Percentiles rank a stretch among this genome's conserved stretches.
These are phyloP conservation scores for Papilio glaucus DNA, from an alignment of 1,140 invertebrate species.

Conservation along the genomic window DNA sequence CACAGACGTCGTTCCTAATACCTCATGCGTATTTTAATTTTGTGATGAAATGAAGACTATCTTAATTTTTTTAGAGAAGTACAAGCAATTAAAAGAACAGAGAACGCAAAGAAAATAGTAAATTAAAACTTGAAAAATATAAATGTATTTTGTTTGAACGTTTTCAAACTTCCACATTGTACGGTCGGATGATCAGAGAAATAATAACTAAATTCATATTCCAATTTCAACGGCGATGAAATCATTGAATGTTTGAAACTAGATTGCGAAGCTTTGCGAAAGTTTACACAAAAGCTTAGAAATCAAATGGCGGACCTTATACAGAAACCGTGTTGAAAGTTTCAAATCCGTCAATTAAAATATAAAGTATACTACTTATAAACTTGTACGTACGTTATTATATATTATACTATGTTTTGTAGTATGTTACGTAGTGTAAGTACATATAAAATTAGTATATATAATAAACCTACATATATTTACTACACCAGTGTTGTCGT, in stretches of 20 bases:
- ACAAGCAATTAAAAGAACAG: not conserved
- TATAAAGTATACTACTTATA: no score
- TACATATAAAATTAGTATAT: no score
- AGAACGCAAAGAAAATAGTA: not conserved
- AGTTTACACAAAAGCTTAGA: conserved; percentile 24
- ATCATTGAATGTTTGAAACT: conserved; percentile 8
- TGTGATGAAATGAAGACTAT: not conserved
- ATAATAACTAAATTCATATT: conserved; percentile 17
- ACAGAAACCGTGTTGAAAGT: not conserved
- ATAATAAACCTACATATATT: no score
- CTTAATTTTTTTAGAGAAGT: not conserved
- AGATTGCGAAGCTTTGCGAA: conserved; percentile 15
- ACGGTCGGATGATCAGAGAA: not conserved
- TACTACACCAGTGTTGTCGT: no score
- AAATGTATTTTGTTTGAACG: not conserved
- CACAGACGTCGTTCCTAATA: not conserved
- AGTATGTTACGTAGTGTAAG: no score
- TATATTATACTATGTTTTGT: no score
- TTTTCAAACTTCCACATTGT: not conserved
- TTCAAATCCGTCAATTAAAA: not conserved
- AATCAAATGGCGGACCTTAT: conserved; percentile 14
- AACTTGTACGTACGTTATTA: no score
- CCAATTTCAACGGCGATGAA: not conserved
- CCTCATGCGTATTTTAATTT: not conserved
- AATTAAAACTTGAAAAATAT: not conserved